Conservation (phyloP, 1,140 invertebrate species). For the Battus philenor region DNA sequence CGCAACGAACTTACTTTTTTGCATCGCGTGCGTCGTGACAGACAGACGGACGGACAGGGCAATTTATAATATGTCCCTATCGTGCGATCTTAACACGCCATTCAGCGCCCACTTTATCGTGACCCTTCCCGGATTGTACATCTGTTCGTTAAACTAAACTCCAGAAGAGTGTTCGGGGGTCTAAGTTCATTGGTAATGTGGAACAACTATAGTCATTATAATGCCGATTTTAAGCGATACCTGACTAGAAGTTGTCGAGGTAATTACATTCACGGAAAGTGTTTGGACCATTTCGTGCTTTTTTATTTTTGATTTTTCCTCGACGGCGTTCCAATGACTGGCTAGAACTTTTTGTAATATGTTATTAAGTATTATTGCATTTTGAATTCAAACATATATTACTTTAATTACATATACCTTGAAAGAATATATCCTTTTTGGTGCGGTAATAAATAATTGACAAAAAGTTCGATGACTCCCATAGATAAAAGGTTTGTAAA, state of each 20-base stretch:
- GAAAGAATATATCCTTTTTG: no score
- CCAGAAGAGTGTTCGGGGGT: neutral
- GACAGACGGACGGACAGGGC: conserved; percentile 57
- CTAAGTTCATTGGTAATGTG: conserved; percentile 11
- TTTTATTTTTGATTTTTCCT: conserved; percentile 11
- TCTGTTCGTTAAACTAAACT: neutral
- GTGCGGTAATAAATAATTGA: no score
- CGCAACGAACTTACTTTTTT: conserved; percentile 49
- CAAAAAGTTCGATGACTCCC: no score
- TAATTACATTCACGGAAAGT: conserved; percentile 28
- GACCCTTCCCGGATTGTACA: neutral
- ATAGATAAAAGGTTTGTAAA: no score
- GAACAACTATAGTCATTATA: conserved; percentile 13
- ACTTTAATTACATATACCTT: no score
- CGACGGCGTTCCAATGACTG: neutral
- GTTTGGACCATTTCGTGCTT: conserved; percentile 7
- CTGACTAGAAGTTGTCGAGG: conserved; percentile 19
- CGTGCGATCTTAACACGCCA: conserved; percentile 56
- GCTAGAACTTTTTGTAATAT: neutral
- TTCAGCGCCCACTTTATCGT: conserved; percentile 18
- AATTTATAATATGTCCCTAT: conserved; percentile 71
- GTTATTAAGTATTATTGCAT: no score
- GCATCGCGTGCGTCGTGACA: conserved; percentile 61
- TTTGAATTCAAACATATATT: no score
- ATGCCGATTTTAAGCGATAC: conserved; percentile 20